Evolutionary conservation across 2,113 vertebrate genomes (phyloP), one percentile per base, ranked within the genome.

Genomic region (Promerops cafer): DNA sequence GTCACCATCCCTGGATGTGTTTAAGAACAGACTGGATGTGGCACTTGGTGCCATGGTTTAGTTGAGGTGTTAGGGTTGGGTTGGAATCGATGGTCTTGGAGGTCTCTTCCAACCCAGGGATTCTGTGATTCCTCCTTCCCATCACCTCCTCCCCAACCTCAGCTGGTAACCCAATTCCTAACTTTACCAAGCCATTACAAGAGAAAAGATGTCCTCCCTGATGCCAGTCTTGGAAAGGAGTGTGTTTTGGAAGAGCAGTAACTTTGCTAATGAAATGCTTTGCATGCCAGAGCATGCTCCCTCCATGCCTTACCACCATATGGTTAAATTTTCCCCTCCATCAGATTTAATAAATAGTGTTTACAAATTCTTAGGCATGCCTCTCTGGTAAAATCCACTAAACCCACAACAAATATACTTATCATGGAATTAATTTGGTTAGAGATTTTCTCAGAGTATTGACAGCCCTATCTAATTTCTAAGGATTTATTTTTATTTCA

Each of bases 401-500:
- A 87, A 93, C 49, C 92, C 86, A 79, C 72, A 94, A 94, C 70
- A 95, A 96, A 96, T 94, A 94, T 47, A 89, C 88, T 76, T 88
- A 84, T 70, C 83, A 78, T 83, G 61, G 78, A 75, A 89, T 81
- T 91, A 77, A 95, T 95, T 97, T 94, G 96, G 96, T 71, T 78
- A 95, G 92, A 96, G 93, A 96, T 96, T 96, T 96, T 94, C 88
- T 83, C 85, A 68, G 88, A 93, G 72, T 89, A 96, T 87, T 88
- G 92, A 96, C 95, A 92, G 92, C 85, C 88, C 56, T 78, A 94
- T 86, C 88, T 93, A 97, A 96, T 96, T 96, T 96, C 71, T 45
- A 89, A 96, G 90, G 93, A 94, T 97, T 96, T 96, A 74, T 90
- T 95, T 94, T 96, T 90, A 96, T 96, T 95, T 97, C 68, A 75